A percentile compares a stretch with the other conserved stretches of the same genome.
phyloP scores from a whole-genome alignment of 1,140 invertebrate genomes.

The Metopolophium dirhodum region DNA sequence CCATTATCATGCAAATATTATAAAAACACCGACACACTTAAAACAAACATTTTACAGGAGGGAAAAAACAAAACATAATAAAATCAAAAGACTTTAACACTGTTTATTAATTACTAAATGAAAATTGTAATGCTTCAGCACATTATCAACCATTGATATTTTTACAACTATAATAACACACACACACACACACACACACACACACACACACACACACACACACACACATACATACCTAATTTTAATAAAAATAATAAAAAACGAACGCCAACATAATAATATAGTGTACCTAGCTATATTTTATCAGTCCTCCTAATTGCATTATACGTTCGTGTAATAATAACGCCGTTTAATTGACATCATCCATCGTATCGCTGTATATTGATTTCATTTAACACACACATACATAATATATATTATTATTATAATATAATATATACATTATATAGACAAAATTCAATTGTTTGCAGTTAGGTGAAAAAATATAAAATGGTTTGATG shows the following conservation, averaged over 20 bases:
- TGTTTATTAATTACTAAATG: not conserved
- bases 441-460: not conserved
- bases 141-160: not conserved
- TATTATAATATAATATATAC: not conserved
- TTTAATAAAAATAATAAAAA: not conserved
- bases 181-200: not conserved
- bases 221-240: not conserved
- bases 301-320: slow-evolving; percentile 8
- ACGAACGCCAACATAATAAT: not conserved
- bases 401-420: not conserved
- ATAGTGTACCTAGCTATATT: not conserved
- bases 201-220: no score
- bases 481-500: not conserved
- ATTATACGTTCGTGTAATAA: slow-evolving; percentile 25
- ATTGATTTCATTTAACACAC: not conserved
- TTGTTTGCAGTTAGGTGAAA: slow-evolving; percentile 1
- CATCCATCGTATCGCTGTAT: not conserved
- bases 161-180: not conserved
- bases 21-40: not conserved
- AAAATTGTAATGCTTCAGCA: not conserved
- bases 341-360: not conserved
- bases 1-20: not conserved
- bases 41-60: not conserved
- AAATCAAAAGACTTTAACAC: slow-evolving; percentile 4
- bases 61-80: not conserved